Evolutionary conservation across 2,888 invertebrate genomes (phyloP).

Genomic region (Ectemnius cavifrons): DNA sequence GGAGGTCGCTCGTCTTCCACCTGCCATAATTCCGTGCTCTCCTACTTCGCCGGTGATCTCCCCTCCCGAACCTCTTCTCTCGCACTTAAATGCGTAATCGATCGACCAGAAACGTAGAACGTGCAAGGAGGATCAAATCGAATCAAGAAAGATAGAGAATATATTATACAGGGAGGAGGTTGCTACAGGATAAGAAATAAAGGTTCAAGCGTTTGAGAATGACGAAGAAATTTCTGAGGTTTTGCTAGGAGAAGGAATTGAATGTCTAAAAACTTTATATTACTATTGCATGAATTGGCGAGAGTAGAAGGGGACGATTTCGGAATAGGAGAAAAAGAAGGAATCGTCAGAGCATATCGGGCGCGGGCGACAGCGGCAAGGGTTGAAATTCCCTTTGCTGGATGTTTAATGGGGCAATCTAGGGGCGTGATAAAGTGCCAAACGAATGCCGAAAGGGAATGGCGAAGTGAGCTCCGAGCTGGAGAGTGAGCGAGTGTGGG

Average conservation of each 20-base stretch:
- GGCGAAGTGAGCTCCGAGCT: constrained; percentile 62
- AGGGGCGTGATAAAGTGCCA: constrained; percentile 77
- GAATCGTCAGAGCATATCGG: not conserved
- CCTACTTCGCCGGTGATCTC: constrained; percentile 22
- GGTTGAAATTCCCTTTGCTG: constrained; percentile 75
- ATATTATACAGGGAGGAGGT: not conserved
- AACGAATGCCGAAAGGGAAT: constrained; percentile 76
- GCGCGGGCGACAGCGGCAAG: constrained; percentile 35
- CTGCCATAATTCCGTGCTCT: constrained; percentile 69
- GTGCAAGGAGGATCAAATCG: not conserved
- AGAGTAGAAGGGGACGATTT: not conserved
- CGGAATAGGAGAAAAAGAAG: constrained; percentile 24
- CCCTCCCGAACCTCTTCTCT: constrained; percentile 46
- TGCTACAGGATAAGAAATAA: not conserved
- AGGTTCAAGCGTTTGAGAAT: too few relatives aligned
- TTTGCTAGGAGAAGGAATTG: not conserved
- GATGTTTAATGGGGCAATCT: constrained; percentile 78
- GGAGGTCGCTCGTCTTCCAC: constrained; percentile 74
- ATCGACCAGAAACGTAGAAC: constrained; percentile 25
- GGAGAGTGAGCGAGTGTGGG: not conserved
- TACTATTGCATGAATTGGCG: not conserved
- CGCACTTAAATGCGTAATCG: constrained; percentile 42
- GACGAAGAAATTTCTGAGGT: constrained; percentile 8
- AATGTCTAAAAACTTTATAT: too few relatives aligned
- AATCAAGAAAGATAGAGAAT: not conserved